A percentile compares a stretch with the other conserved stretches of the same genome.
Evolutionary conservation across 2,113 vertebrate species (phyloP).

Genomic region (Actenoides lindsayi): DNA sequence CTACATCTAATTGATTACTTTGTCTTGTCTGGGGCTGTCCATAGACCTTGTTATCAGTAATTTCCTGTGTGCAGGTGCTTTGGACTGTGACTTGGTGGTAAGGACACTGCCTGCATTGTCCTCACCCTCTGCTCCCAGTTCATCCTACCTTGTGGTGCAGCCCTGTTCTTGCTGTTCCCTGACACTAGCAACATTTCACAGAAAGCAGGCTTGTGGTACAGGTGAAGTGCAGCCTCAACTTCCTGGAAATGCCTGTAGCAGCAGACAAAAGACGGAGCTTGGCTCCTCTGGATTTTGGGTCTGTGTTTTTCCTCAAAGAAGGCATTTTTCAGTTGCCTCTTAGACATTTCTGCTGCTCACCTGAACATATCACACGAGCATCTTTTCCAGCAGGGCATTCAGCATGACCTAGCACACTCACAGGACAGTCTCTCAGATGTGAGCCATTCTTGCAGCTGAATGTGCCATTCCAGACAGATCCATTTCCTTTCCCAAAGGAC

Average conservation of each 20-base stretch:
- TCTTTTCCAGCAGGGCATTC: conserved; percentile 51
- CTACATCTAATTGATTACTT: not conserved
- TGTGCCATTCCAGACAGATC: conserved; percentile 24
- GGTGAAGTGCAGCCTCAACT: not conserved
- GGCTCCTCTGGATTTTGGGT: not conserved
- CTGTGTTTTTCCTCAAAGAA: not conserved
- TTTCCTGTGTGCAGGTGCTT: not conserved
- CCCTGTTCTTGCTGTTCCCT: not conserved
- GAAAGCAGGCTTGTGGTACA: not conserved
- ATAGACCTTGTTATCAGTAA: not conserved
- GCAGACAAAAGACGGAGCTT: not conserved
- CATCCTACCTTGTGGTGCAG: not conserved
- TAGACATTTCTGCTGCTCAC: not conserved
- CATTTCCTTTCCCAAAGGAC: conserved; percentile 13
- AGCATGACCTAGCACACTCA: not conserved
- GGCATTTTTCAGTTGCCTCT: not conserved
- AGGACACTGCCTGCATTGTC: not conserved
- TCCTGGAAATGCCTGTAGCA: not conserved
- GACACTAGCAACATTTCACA: not conserved
- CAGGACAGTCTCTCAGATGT: not conserved
- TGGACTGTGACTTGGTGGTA: not conserved
- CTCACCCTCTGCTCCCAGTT: not conserved
- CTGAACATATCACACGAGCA: conserved; percentile 39
- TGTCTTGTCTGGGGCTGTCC: not conserved
- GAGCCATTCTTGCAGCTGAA: conserved; percentile 55